These are phyloP conservation scores for Gonioctena quinquepunctata DNA, from an alignment of 1,140 invertebrate species.

Conservation along the genomic window DNA sequence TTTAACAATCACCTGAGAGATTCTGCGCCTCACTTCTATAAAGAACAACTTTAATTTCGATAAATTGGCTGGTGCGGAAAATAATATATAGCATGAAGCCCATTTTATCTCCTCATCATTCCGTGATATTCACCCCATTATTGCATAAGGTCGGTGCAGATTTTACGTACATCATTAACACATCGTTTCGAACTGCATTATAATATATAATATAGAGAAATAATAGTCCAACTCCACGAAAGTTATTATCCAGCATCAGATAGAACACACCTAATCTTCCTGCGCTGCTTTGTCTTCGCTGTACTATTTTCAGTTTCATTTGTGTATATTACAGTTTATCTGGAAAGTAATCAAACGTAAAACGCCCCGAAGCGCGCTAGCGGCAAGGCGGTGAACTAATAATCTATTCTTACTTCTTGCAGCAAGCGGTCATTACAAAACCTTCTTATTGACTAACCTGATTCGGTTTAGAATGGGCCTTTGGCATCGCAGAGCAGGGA, in stretches of 20 bases:
- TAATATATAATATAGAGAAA: not conserved
- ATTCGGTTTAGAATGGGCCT: conserved; percentile 9
- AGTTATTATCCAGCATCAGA: conserved; percentile 13
- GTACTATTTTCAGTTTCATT: conserved; percentile 21
- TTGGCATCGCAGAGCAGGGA: not conserved
- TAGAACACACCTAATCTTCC: not conserved
- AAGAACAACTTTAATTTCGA: not conserved
- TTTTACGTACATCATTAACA: not conserved
- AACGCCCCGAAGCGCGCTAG: not conserved
- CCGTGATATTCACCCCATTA: not conserved
- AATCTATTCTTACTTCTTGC: conserved; percentile 13
- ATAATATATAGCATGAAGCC: not conserved
- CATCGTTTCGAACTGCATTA: not conserved
- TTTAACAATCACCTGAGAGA: not conserved
- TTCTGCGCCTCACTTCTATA: not conserved
- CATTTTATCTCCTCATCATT: not conserved
- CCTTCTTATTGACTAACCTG: conserved; percentile 23
- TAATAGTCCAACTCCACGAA: not conserved
- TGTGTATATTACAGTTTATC: conserved; percentile 20
- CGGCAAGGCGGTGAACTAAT: conserved; percentile 17
- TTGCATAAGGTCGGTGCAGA: not conserved
- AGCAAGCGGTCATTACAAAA: conserved; percentile 16
- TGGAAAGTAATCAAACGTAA: conserved; percentile 12
- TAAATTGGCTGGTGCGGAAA: not conserved
- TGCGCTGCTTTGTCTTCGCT: conserved; percentile 3